Percentiles rank a stretch among this genome's conserved stretches.
Conservation (phyloP, 2,888 invertebrate species). For the Andrena flavipes region DNA sequence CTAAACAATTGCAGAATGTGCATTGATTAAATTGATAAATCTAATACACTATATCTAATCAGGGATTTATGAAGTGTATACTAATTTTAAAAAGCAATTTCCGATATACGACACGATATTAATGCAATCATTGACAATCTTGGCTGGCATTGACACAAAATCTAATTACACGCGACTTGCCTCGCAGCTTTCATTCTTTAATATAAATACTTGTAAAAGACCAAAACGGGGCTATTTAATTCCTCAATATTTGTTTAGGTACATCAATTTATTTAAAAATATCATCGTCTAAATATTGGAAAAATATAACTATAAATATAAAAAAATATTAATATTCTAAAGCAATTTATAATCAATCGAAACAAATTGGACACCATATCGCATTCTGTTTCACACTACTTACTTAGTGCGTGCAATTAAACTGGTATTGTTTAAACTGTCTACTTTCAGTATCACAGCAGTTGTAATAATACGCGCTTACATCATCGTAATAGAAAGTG, state of each 20-base stretch:
- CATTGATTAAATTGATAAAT: not conserved
- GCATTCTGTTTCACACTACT: not conserved
- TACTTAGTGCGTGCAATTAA: not conserved
- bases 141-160: conserved; percentile 14
- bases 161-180: not conserved
- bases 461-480: conserved; percentile 30
- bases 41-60: not conserved
- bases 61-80: not conserved
- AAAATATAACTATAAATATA: too few relatives aligned
- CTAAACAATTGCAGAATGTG: not conserved
- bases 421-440: not conserved
- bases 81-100: conserved; percentile 2
- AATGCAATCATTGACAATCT: not conserved
- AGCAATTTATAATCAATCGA: not conserved
- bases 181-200: not conserved
- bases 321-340: not conserved
- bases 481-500: conserved; percentile 20
- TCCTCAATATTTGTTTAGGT: not conserved
- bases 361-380: not conserved
- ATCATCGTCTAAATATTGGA: not conserved
- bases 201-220: too few relatives aligned
- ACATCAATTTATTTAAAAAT: not conserved
- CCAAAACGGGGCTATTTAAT: not conserved
- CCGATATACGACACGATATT: conserved; percentile 2
- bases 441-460: conserved; percentile 13